Conservation (phyloP, 2,113 vertebrate genomes). For the Psophia crepitans region DNA sequence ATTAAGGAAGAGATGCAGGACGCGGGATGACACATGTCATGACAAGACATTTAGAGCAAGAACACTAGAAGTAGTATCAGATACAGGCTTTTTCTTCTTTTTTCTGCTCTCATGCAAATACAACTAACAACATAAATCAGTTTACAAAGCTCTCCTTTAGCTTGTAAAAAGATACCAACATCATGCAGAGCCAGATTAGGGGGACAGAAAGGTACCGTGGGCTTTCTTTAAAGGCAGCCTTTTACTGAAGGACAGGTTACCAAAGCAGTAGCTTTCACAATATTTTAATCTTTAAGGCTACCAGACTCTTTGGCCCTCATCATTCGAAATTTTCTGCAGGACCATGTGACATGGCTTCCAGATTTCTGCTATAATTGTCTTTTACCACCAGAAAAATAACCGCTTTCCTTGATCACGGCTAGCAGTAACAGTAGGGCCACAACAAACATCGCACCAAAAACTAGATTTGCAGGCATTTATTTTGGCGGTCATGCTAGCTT, state of each 20-base stretch:
- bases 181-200: background rate
- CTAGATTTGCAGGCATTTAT: background rate
- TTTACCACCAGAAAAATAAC: background rate
- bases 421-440: background rate
- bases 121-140: background rate
- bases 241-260: background rate
- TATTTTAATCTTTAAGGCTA: background rate
- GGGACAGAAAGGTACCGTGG: background rate
- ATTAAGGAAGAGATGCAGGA: background rate
- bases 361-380: background rate
- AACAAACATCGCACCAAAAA: background rate
- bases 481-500: background rate
- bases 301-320: no score
- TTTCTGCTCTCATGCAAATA: background rate
- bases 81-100: background rate
- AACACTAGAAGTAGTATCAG: background rate
- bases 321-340: background rate
- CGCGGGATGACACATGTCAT: fast-evolving
- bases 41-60: background rate
- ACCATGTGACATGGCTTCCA: background rate
- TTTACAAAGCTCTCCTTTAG: background rate
- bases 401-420: background rate
- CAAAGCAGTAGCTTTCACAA: background rate
- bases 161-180: background rate
- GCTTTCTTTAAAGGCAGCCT: background rate